Base-by-base conservation (phyloP, 2,888 invertebrate species). In the Drymonia ruficornis region DNA sequence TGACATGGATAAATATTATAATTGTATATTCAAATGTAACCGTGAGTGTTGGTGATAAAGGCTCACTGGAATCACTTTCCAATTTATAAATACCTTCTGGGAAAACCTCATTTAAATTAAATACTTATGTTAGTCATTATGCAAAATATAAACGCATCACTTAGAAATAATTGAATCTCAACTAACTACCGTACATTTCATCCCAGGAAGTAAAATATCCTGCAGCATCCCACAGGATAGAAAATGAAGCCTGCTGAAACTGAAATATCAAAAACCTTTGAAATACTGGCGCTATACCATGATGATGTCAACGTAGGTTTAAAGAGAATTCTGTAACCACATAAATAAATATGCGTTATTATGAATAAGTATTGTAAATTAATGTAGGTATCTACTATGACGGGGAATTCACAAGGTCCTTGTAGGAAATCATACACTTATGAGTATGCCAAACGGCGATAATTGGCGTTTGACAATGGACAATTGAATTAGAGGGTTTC, bases 11-110 rank as follows among this genome's bases (percentile, higher is more conserved):
- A 63, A 61, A 55, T 58, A 18, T 63, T 52, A 54, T 63, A 59
- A 68, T 65, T 57, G 52, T 44, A 45, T 53, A 67, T 65, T 58
- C 63, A 62, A 63, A 59, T 64, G 52, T 53, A 59, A 57, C 57
- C 55, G 58, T 54, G 53, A 52, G 42, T 55, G 53, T 53, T 42
- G 23, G 46, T 53, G 54, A 38, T 31, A 58, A 50, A 19, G 48
- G 36, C 52, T 47, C 34, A 19, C 43, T 54, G 19, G 40, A 44
- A 59, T 49, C 15, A 18, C 42, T 40, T 55, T 51, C 42, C 16
- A 36, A 40, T 40, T 40, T 8, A 40, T 16, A n/a, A 36, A 36
- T n/a, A n/a, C 36, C 36, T 36, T 3, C 36, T 9, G 4, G 36
- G 36, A 36, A 36, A 36, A 36, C 36, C n/a, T 36, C 36, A n/a